Percentiles rank a stretch among this genome's conserved stretches.
These are phyloP conservation scores for Silurus asotus DNA, from an alignment of 2,113 vertebrate species.

Conservation along the genomic window DNA sequence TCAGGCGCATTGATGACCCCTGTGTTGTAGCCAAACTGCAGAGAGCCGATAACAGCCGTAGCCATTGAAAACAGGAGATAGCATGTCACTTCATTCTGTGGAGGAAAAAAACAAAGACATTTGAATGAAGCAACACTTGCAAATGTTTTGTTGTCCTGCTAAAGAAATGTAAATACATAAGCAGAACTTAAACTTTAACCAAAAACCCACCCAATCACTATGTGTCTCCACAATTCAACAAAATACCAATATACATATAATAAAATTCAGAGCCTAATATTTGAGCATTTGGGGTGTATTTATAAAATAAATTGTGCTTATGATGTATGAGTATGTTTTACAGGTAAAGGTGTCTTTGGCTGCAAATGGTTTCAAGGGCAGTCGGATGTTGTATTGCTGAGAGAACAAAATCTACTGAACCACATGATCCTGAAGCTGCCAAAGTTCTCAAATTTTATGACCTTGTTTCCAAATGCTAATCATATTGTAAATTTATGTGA, in stretches of 20 bases:
- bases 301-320: not conserved
- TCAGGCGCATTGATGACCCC: constrained; percentile 95
- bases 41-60: constrained; percentile 84
- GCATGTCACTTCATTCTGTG: constrained; percentile 71
- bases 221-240: not conserved
- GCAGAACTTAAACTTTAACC: not conserved
- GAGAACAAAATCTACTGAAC: constrained; percentile 43
- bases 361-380: not conserved
- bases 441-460: constrained; percentile 42
- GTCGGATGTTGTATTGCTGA: constrained; percentile 55
- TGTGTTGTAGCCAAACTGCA: constrained; percentile 94
- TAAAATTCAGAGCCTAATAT: not conserved
- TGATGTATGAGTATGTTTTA: not conserved
- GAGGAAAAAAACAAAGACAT: not conserved
- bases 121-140: not conserved
- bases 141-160: not conserved
- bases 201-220: not conserved
- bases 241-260: not conserved
- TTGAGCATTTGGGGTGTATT: not conserved
- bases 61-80: constrained; percentile 79
- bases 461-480: not conserved
- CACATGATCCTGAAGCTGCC: constrained; percentile 43
- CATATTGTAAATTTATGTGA: not conserved
- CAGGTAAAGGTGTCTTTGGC: not conserved
- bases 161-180: not conserved